Evolutionary conservation across 2,113 vertebrate genomes (phyloP), one percentile per base, ranked within the genome.

Genomic region (Microcebus griseorufus): DNA sequence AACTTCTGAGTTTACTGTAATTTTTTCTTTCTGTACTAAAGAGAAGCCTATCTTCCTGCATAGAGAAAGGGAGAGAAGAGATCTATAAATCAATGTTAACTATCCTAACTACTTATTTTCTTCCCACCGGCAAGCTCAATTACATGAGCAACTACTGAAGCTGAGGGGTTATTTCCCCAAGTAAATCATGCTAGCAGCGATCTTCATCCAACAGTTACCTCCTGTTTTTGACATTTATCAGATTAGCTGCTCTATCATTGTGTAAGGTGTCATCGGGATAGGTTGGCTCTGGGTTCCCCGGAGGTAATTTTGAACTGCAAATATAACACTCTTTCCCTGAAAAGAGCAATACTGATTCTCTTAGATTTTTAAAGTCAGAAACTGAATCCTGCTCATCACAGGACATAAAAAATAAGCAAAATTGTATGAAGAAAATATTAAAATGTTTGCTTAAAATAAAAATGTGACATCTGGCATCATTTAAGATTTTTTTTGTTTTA

Each of bases 11-110:
- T 84, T 92, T 60, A 53, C 10, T 72, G 13, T 87, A 32, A 25
- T 37, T 16, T 95, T 84, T 67, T 51, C 14, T 78, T 55, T 79
- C 23, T 32, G 9, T 60, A 20, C 4, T 94, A n/a, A 39, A 80
- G 51, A 88, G 39, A 93, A 96, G 6, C 53, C n/a, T 84, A n/a
- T 82, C 20, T 91, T 88, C 16, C 23, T 39, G 0, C 29, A 75
- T 60, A 78, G 23, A 95, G 42, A 70, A 73, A 60, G 14, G 20
- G 42, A 34, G 16, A 65, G 45, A 32, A 80, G 55, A 67, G 9
- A 84, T 81, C 64, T 80, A 88, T 93, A 94, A 96, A 95, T 94
- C 94, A 82, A 16, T 89, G 75, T 34, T 83, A 95, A 97, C 82
- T 87, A 79, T 42, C 45, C 25, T 60, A 93, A 91, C 81, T 89